Conservation (phyloP, 1,140 invertebrate genomes). For the Aphelinus certus region DNA sequence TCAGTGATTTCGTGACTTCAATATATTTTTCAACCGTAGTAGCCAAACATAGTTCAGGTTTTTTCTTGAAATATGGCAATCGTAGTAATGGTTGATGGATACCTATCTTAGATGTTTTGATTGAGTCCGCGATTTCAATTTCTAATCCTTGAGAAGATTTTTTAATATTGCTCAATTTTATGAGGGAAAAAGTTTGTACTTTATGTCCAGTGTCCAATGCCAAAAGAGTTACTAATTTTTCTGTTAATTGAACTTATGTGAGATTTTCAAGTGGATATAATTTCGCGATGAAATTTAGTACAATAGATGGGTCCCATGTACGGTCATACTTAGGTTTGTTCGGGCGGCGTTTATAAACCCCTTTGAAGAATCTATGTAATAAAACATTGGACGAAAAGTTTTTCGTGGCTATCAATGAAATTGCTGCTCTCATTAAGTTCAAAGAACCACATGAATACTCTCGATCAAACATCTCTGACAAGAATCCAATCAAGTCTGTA, state of each 20-base stretch:
- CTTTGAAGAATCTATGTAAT: slow-evolving; percentile 25
- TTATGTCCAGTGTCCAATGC: slow-evolving; percentile 8
- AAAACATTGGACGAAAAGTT: background rate
- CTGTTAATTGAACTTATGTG: background rate
- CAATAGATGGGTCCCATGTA: slow-evolving; percentile 3
- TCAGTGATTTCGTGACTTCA: slow-evolving; percentile 33
- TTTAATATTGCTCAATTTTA: background rate
- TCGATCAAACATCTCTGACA: background rate
- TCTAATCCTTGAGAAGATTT: background rate
- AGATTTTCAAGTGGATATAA: background rate
- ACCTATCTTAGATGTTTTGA: background rate
- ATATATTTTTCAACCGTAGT: slow-evolving; percentile 15
- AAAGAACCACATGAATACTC: slow-evolving; percentile 12
- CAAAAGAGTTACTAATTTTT: slow-evolving; percentile 9
- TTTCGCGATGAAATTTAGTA: background rate
- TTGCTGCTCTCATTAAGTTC: slow-evolving; percentile 7
- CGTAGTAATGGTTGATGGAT: background rate
- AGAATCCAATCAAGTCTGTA: background rate
- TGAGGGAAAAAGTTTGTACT: background rate
- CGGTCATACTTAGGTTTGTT: slow-evolving; percentile 1
- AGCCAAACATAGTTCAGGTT: background rate
- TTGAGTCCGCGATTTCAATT: background rate
- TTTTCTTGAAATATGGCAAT: background rate
- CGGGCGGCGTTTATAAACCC: background rate
- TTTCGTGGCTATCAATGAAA: background rate